phyloP scores from a whole-genome alignment of 2,113 vertebrate species.

The Recurvirostra avosetta region DNA sequence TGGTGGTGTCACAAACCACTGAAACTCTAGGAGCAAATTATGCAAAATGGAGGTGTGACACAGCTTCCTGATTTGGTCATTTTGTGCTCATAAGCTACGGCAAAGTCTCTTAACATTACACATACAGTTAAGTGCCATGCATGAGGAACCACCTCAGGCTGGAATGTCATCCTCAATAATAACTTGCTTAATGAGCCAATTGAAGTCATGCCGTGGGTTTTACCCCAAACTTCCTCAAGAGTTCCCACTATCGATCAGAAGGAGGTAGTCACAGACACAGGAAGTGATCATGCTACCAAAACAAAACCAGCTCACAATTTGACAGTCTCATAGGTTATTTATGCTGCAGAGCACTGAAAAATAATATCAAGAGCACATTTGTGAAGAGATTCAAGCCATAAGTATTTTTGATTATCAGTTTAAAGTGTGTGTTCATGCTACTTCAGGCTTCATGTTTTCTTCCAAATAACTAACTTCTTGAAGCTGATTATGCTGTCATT shows the following conservation, averaged over 20 bases:
- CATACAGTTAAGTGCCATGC: not conserved
- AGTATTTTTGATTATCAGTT: not conserved
- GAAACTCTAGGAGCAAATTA: constrained; percentile 26
- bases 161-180: not conserved
- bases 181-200: not conserved
- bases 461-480: not conserved
- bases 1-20: not conserved
- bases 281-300: constrained; percentile 1
- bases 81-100: not conserved
- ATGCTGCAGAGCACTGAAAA: not conserved
- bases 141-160: not conserved
- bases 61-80: constrained; percentile 29
- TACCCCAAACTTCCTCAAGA: constrained; percentile 13
- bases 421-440: not conserved
- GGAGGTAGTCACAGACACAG: constrained; percentile 23
- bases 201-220: not conserved
- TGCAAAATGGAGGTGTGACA: constrained; percentile 1
- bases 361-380: not conserved
- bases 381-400: not conserved
- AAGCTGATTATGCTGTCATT: not conserved
- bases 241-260: not conserved
- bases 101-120: not conserved
- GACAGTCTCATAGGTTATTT: not conserved
- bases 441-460: not conserved
- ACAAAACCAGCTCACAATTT: not conserved